These are phyloP conservation scores for Acleris holmiana DNA, from an alignment of 2,888 invertebrate genomes.

Conservation along the genomic window DNA sequence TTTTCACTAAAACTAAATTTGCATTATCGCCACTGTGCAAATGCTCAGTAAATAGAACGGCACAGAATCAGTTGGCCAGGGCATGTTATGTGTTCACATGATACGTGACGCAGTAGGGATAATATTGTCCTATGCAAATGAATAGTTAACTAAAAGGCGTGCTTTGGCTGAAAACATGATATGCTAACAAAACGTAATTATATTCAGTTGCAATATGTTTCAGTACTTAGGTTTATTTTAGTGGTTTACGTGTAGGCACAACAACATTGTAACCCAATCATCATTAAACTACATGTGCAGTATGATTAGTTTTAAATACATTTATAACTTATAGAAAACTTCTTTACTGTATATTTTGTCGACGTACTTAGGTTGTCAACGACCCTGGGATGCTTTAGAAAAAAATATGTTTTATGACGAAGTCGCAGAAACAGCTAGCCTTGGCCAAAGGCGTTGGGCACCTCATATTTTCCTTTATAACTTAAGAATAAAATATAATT, in stretches of 20 bases:
- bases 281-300: too few species aligned
- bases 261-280: too few species aligned
- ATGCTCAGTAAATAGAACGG: conserved; percentile 5
- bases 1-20: background rate
- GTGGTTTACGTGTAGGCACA: background rate
- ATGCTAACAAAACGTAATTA: conserved; percentile 1
- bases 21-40: background rate
- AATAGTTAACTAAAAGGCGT: conserved; percentile 24
- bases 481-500: too few species aligned
- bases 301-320: too few species aligned
- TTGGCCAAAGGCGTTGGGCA: too few species aligned
- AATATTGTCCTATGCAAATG: conserved; percentile 33
- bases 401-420: too few species aligned
- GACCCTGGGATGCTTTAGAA: too few species aligned
- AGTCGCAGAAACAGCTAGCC: too few species aligned
- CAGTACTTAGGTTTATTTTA: background rate
- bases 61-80: conserved; percentile 12
- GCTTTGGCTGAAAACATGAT: conserved; percentile 12
- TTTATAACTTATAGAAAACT: too few species aligned
- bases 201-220: background rate
- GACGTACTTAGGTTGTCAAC: too few species aligned
- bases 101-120: conserved; percentile 21
- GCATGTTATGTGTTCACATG: conserved; percentile 17
- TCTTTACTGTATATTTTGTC: too few species aligned
- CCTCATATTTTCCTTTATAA: too few species aligned